A percentile compares a stretch with the other conserved stretches of the same genome.
Conservation (phyloP, 2,888 invertebrate species). For the Allophyes oxyacanthae region DNA sequence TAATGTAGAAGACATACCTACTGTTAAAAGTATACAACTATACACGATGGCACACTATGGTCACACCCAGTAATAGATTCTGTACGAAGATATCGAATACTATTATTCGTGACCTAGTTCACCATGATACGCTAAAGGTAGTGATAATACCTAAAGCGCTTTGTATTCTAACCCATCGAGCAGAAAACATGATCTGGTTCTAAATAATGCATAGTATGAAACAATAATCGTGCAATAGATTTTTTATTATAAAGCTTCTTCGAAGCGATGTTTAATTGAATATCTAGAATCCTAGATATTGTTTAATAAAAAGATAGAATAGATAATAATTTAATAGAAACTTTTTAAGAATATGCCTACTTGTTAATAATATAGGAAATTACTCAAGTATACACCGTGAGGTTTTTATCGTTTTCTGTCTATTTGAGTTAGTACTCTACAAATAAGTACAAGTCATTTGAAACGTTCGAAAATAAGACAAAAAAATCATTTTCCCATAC, state of each 20-base stretch:
- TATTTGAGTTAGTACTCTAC: too few relatives aligned
- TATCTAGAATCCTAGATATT: too few relatives aligned
- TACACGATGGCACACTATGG: too few relatives aligned
- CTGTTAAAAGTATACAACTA: constrained; percentile 20
- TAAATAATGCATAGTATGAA: constrained; percentile 42
- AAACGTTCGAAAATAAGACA: too few relatives aligned
- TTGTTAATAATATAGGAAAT: too few relatives aligned
- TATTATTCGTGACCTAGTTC: constrained; percentile 61
- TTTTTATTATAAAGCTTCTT: constrained; percentile 8
- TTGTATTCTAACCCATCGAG: constrained; percentile 69
- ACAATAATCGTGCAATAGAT: constrained; percentile 7
- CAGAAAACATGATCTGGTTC: constrained; percentile 66
- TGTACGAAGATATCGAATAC: constrained; percentile 43
- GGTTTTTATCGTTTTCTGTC: too few relatives aligned
- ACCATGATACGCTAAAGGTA: constrained; percentile 55
- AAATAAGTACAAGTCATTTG: too few relatives aligned
- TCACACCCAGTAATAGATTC: constrained; percentile 31
- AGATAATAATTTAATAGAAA: too few relatives aligned
- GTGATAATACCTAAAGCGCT: constrained; percentile 60
- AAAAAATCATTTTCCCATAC: too few relatives aligned
- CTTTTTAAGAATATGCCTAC: too few relatives aligned
- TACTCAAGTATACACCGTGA: too few relatives aligned
- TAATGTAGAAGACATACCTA: constrained; percentile 32
- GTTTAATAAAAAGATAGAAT: too few relatives aligned
- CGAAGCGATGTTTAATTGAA: not conserved